Evolutionary conservation across 1,140 invertebrate species (phyloP), one percentile per base, ranked within the genome.

Genomic region (Zaprionus taronus): DNA sequence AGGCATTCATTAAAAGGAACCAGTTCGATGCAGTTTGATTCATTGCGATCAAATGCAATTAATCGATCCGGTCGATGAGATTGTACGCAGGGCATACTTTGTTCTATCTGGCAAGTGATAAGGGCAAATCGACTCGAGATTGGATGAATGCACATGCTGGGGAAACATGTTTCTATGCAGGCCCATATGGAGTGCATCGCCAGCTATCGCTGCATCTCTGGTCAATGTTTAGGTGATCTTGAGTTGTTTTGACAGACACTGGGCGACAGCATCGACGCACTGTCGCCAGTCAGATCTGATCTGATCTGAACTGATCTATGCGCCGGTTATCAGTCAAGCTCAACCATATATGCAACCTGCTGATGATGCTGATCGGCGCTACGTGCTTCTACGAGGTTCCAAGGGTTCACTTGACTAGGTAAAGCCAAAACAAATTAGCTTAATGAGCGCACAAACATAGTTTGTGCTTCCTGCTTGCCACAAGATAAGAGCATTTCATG

Each of bases 121-220:
- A 55, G n/a, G 65, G 62, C n/a, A 26, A 26, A 20, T 26, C 4
- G 7, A 34, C 11, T 12, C n/a, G 2, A 26, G 24, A 55, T 67
- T 41, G 20, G 38, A 41, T 2, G 41, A 9, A 26, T 61, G 61
- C 72, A 65, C 58, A 71, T 75, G 67, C 56, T 56, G 15, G 44
- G 62, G 7, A 61, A 63, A 60, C 68, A 65, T 72, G 70, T 67
- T 72, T 71, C 60, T 53, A 76, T 72, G 73, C 72, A 60, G 11
- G 14, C 36, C 4, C 47, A 51, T 6, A 4, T 4, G 17, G 20
- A 17, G 9, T 24, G 20, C 9, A 65, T 63, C 12, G 47, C 6
- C 9, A 11, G 31, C 34, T 34, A 61, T 55, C 15, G 17, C 2
- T 58, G 56, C 61, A 72, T 61, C 62, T 66, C 47, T 77, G 69